Conservation (phyloP, 2,888 invertebrate genomes). For the Noctua janthe region DNA sequence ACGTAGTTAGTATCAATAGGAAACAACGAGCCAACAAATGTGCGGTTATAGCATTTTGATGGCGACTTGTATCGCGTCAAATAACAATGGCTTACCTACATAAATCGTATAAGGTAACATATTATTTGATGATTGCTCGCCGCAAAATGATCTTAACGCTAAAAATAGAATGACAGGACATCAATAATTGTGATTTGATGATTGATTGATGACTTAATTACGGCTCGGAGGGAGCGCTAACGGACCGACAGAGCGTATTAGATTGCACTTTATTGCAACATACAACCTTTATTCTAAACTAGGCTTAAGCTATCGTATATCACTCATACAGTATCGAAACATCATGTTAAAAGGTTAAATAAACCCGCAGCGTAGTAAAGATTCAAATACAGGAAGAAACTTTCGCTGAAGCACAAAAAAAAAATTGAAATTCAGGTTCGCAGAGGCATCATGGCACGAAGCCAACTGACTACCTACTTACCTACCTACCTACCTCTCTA, state of each 20-base stretch:
- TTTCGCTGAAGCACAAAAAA: neutral
- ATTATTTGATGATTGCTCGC: slow-evolving; percentile 17
- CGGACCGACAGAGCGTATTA: neutral
- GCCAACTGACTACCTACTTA: slow-evolving; percentile 11
- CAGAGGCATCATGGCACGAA: slow-evolving; percentile 28
- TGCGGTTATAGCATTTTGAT: slow-evolving; percentile 25
- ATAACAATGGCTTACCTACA: neutral
- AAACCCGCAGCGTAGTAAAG: neutral
- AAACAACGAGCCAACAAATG: neutral
- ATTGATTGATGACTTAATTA: slow-evolving; percentile 30
- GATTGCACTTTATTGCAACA: neutral
- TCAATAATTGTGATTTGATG: slow-evolving; percentile 28
- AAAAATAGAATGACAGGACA: slow-evolving; percentile 37
- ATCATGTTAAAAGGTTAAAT: neutral
- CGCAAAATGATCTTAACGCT: slow-evolving; percentile 15
- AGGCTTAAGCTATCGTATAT: neutral
- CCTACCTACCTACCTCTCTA: neutral
- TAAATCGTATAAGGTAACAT: slow-evolving; percentile 15
- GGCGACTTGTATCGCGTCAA: slow-evolving; percentile 5
- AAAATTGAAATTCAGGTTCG: slow-evolving; percentile 12
- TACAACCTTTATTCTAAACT: neutral
- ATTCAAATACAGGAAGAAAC: neutral
- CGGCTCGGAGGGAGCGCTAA: slow-evolving; percentile 14
- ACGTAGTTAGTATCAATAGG: neutral
- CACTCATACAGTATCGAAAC: neutral